phyloP scores from a whole-genome alignment of 2,888 invertebrate species.

The Athalia rosae region DNA sequence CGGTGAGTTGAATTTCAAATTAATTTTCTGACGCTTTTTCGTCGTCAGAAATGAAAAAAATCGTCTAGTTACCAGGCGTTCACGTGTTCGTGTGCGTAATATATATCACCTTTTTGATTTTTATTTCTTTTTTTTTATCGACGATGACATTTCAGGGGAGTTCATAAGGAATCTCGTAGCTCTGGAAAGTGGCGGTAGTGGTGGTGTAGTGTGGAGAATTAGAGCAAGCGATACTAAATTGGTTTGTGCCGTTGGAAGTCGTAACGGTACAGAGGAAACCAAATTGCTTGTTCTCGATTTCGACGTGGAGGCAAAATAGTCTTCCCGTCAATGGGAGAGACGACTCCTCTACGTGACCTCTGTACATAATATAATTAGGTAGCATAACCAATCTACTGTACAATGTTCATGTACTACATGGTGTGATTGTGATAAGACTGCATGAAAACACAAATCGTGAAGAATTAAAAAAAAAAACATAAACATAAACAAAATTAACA shows the following conservation, averaged over 20 bases:
- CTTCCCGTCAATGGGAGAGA: slow-evolving; percentile 53
- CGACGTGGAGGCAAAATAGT: slow-evolving; percentile 83
- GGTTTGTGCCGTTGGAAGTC: slow-evolving; percentile 98
- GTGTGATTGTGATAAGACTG: slow-evolving; percentile 73
- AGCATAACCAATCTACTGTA: slow-evolving; percentile 68
- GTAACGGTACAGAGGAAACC: slow-evolving; percentile 99
- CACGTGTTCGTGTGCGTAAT: no score
- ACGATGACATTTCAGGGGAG: slow-evolving; percentile 76
- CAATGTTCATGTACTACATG: slow-evolving; percentile 69
- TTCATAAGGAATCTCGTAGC: slow-evolving; percentile 97
- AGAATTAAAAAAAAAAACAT: slow-evolving; percentile 33
- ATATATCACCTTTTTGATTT: not conserved
- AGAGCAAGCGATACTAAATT: slow-evolving; percentile 96
- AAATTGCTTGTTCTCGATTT: slow-evolving; percentile 98
- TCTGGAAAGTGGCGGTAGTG: slow-evolving; percentile 95
- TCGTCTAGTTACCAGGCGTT: no score
- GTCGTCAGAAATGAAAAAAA: slow-evolving; percentile 11
- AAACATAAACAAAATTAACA: no score
- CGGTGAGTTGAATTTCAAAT: slow-evolving; percentile 74
- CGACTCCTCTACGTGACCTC: slow-evolving; percentile 57
- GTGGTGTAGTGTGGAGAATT: slow-evolving; percentile 99
- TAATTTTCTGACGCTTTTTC: slow-evolving; percentile 6
- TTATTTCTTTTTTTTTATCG: slow-evolving; percentile 18
- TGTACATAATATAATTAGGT: slow-evolving; percentile 68
- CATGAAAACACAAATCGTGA: slow-evolving; percentile 58